A percentile compares a stretch with the other conserved stretches of the same genome.
Evolutionary conservation across 1,140 invertebrate species (phyloP).

Genomic region (Vollenhovia emeryi): DNA sequence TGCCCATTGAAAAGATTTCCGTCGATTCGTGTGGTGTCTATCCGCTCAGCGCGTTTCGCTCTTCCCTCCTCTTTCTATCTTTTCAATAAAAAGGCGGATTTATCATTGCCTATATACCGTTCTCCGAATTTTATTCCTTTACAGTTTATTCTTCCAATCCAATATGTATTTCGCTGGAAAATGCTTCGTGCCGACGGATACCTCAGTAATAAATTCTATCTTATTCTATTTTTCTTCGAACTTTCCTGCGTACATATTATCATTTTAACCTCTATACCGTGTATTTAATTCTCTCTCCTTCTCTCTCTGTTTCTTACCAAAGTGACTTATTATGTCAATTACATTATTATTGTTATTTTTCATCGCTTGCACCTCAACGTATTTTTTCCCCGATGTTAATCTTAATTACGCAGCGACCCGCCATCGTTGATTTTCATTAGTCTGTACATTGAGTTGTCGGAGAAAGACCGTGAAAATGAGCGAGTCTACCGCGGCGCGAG

Average conservation of each 20-base stretch:
- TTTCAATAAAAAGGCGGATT: conserved; percentile 46
- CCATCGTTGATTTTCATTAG: not conserved
- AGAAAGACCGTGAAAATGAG: conserved; percentile 9
- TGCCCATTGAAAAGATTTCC: conserved; percentile 58
- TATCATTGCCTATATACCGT: conserved; percentile 3
- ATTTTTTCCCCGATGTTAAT: not conserved
- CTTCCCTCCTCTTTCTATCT: not conserved
- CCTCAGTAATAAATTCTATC: not conserved
- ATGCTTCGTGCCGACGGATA: not conserved
- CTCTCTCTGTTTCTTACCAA: not conserved
- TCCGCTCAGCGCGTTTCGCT: conserved; percentile 14
- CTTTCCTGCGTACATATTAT: not conserved
- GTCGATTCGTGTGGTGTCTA: conserved; percentile 59
- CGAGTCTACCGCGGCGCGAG: not conserved
- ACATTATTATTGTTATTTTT: not conserved
- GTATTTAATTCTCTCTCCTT: not conserved
- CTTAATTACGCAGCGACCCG: not conserved
- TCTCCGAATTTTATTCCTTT: conserved; percentile 31
- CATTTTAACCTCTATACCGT: not conserved
- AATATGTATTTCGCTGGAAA: not conserved
- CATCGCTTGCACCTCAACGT: not conserved
- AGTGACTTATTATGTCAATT: conserved; percentile 13
- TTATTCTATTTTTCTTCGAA: not conserved
- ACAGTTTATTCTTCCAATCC: conserved; percentile 25
- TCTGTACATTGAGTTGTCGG: not conserved